Conservation (phyloP, 1,140 invertebrate genomes). For the Notospermus geniculatus region DNA sequence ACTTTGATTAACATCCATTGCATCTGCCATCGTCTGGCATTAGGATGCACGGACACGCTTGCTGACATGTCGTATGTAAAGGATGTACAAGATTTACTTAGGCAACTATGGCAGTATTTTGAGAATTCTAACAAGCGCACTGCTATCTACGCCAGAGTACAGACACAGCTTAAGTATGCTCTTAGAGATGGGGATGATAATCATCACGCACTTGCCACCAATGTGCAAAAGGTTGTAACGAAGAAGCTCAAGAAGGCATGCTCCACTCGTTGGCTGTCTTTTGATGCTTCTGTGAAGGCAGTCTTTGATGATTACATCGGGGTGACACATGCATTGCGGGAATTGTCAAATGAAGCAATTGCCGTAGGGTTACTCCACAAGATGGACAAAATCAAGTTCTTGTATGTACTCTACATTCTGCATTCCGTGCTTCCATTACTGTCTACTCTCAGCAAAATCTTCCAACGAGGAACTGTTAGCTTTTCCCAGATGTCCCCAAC, state of each 20-base stretch:
- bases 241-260: conserved; percentile 5
- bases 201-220: not conserved
- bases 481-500: not conserved
- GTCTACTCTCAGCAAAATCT: not conserved
- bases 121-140: conserved; percentile 7
- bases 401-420: not conserved
- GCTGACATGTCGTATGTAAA: not conserved
- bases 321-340: not conserved
- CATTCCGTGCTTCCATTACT: not conserved
- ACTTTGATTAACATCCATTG: not conserved
- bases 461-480: not conserved
- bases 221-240: not conserved
- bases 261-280: conserved; percentile 1
- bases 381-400: conserved; percentile 1
- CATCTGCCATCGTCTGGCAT: not conserved
- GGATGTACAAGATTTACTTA: not conserved
- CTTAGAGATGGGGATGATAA: no score
- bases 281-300: not conserved
- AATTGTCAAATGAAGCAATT: not conserved
- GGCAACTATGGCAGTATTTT: conserved; percentile 2
- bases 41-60: not conserved
- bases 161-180: not conserved
- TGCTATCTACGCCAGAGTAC: conserved; percentile 1
- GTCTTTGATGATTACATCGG: not conserved
- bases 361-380: not conserved